These are phyloP conservation scores for Prinia subflava DNA, from an alignment of 2,113 vertebrate species.

Conservation along the genomic window DNA sequence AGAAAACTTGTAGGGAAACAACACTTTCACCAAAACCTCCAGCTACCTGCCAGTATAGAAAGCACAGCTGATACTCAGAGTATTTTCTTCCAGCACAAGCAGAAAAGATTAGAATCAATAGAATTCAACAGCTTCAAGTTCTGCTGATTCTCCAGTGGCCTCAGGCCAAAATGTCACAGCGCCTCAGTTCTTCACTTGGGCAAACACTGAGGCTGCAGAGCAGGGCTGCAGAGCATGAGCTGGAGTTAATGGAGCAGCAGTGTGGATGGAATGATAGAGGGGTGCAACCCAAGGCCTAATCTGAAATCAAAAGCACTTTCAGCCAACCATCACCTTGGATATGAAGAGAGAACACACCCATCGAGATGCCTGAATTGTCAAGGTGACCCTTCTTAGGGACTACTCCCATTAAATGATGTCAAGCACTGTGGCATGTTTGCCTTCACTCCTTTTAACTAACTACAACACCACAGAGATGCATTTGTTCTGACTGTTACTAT, in stretches of 20 bases:
- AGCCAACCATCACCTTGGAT: neutral
- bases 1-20: neutral
- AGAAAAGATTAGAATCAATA: slow-evolving; percentile 20
- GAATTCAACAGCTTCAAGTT: slow-evolving; percentile 8
- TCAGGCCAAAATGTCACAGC: neutral
- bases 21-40: neutral
- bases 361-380: neutral
- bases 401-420: neutral
- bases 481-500: neutral
- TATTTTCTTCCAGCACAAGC: neutral
- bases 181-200: neutral
- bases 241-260: neutral
- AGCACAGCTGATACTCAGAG: neutral
- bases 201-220: neutral
- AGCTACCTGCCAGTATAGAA: neutral
- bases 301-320: neutral
- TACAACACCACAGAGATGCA: neutral
- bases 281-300: neutral
- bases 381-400: neutral
- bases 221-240: neutral
- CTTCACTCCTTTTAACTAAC: neutral
- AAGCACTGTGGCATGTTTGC: neutral
- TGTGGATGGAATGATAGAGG: neutral
- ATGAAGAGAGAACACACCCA: neutral
- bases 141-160: slow-evolving; percentile 2